These are phyloP conservation scores for Nannospalax galili DNA, from an alignment of 2,113 vertebrate species.

Conservation along the genomic window DNA sequence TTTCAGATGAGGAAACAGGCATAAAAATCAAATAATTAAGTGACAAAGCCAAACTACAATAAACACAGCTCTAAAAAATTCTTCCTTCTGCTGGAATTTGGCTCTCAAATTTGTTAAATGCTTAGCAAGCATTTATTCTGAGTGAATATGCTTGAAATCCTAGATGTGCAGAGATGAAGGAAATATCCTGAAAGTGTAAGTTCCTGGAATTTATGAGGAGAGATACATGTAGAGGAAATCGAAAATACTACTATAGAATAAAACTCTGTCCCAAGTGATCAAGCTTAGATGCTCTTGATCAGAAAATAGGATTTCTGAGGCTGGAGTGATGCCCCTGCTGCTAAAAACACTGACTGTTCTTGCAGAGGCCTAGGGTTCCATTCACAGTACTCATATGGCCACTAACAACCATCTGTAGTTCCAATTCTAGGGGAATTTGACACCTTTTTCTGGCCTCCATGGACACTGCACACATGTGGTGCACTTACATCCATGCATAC, in stretches of 20 bases:
- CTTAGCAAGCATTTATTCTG: background rate
- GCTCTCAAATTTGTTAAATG: background rate
- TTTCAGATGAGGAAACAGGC: background rate
- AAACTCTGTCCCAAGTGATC: background rate
- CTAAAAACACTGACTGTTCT: no score
- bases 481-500: no score
- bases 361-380: no score
- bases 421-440: no score
- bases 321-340: no score
- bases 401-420: no score
- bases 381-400: no score
- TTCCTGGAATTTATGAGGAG: background rate
- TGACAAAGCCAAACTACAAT: background rate
- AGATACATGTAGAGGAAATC: background rate
- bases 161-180: background rate
- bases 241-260: background rate
- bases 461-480: no score
- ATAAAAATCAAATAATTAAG: constrained; percentile 3
- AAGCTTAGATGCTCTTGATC: background rate
- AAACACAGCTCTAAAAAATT: background rate
- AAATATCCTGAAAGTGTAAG: background rate
- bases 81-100: background rate
- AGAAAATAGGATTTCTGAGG: background rate
- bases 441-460: no score
- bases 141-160: background rate